phyloP scores from a whole-genome alignment of 2,797 vertebrate genomes.

The Platalea minor region DNA sequence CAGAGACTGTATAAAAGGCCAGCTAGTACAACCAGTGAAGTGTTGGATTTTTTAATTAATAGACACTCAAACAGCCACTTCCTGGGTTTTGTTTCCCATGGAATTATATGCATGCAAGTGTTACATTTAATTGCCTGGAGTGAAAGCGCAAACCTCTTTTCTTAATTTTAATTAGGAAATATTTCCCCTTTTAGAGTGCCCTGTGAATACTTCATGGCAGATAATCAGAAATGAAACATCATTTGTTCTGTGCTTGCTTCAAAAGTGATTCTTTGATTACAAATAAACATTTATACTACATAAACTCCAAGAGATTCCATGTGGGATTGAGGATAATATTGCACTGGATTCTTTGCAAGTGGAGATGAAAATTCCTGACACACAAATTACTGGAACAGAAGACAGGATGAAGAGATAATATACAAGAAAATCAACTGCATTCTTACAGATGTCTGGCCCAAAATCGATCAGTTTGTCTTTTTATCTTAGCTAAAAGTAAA shows the following conservation, averaged over 20 bases:
- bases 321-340: not conserved
- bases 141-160: not conserved
- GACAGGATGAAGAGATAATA: not conserved
- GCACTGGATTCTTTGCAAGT: not conserved
- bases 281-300: not conserved
- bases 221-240: constrained; percentile 18
- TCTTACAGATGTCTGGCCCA: not conserved
- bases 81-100: constrained; percentile 32
- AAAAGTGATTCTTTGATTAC: not conserved
- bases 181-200: constrained; percentile 25
- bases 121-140: constrained; percentile 45
- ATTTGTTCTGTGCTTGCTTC: constrained; percentile 6
- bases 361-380: not conserved
- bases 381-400: not conserved
- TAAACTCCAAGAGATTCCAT: not conserved
- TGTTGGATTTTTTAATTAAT: constrained; percentile 40
- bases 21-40: constrained; percentile 14
- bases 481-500: not conserved
- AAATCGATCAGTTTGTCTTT: not conserved
- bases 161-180: constrained; percentile 52
- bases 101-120: constrained; percentile 41
- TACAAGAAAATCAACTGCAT: not conserved
- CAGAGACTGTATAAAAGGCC: constrained; percentile 13
- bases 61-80: constrained; percentile 20
- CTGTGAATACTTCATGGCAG: not conserved